These are phyloP conservation scores for Myotis daubentonii DNA, from an alignment of 2,797 vertebrate genomes.

Conservation along the genomic window DNA sequence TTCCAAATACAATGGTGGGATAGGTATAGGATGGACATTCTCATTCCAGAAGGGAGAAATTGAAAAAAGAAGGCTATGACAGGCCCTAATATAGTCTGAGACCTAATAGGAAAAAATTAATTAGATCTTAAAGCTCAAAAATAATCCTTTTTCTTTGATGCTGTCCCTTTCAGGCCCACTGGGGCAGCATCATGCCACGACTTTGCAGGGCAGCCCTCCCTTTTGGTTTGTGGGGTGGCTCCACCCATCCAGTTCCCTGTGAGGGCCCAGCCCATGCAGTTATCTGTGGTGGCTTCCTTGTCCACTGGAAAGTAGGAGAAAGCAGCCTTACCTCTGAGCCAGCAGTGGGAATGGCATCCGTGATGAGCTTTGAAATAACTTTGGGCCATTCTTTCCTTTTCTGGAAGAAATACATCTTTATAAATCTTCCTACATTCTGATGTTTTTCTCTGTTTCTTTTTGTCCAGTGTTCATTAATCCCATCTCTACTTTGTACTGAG, in stretches of 20 bases:
- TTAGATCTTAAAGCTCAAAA: not conserved
- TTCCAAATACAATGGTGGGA: not conserved
- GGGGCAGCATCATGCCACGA: not conserved
- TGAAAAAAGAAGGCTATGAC: not conserved
- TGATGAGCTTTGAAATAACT: not conserved
- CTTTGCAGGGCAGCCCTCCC: not conserved
- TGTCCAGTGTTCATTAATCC: not conserved
- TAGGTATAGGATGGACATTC: not conserved
- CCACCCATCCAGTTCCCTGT: not conserved
- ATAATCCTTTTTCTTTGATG: not conserved
- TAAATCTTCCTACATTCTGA: not conserved
- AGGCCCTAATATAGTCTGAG: not conserved
- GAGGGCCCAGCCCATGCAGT: accelerated
- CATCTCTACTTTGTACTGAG: not conserved
- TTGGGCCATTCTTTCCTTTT: not conserved
- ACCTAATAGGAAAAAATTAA: not conserved
- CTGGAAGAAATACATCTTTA: not conserved
- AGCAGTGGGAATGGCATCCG: too few species aligned
- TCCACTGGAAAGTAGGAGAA: not conserved
- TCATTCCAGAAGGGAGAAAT: not conserved
- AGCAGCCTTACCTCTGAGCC: not conserved
- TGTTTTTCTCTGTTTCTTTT: not conserved
- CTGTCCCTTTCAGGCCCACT: not conserved
- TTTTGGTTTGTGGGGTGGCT: not conserved
- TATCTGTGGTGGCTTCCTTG: too few species aligned